Percentiles rank a stretch among this genome's conserved stretches.
Conservation (phyloP, 2,797 vertebrate genomes). For the Lepilemur septentrionalis region DNA sequence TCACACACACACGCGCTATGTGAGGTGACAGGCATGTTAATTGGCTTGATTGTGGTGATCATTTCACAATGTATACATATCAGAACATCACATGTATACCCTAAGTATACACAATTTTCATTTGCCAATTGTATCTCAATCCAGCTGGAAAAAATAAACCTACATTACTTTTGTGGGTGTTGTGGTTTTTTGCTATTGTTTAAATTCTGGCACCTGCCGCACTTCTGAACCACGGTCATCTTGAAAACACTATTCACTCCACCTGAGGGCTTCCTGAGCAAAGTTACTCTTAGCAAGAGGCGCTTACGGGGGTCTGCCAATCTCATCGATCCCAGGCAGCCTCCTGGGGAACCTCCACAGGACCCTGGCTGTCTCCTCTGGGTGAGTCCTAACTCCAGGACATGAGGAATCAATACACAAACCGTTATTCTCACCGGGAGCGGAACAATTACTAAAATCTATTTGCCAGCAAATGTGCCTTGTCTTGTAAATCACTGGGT, state of each 20-base stretch:
- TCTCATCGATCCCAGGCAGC: background rate
- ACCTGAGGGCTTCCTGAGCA: background rate
- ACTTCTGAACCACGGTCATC: background rate
- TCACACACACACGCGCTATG: background rate
- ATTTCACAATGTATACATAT: background rate
- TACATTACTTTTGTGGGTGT: background rate
- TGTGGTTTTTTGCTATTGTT: background rate
- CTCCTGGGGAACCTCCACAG: background rate
- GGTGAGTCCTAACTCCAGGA: conserved; percentile 56
- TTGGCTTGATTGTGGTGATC: background rate
- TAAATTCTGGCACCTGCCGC: background rate
- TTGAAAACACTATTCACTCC: background rate
- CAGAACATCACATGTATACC: background rate
- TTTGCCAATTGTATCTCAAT: background rate
- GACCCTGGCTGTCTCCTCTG: background rate
- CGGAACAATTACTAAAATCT: conserved; percentile 87
- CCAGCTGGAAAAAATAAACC: background rate
- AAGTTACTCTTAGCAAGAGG: background rate
- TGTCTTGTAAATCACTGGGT: conserved; percentile 88
- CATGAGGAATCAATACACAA: conserved; percentile 83
- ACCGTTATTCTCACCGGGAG: conserved; percentile 83
- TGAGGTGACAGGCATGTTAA: background rate
- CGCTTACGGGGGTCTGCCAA: background rate
- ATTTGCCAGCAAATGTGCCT: conserved; percentile 87
- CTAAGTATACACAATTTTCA: background rate